Evolutionary conservation across 2,888 invertebrate species (phyloP).

Genomic region (Drosophila helvetica): DNA sequence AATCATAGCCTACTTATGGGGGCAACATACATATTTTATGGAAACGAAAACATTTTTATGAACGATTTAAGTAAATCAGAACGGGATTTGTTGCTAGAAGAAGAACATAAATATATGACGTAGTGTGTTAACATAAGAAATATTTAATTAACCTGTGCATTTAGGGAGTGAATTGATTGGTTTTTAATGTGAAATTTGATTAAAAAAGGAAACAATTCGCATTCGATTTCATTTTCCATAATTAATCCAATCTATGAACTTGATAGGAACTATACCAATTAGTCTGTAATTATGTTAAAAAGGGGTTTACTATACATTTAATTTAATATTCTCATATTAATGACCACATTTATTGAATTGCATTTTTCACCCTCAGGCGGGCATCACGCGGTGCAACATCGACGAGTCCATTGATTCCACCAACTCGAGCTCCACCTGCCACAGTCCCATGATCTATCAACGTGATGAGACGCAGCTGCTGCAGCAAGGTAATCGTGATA

Average conservation of each 20-base stretch:
- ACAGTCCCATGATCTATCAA: slow-evolving; percentile 83
- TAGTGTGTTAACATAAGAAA: neutral
- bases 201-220: neutral
- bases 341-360: neutral
- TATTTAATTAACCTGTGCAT: neutral
- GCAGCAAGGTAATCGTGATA: slow-evolving; percentile 69
- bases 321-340: neutral
- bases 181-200: neutral
- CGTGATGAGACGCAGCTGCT: slow-evolving; percentile 83
- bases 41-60: slow-evolving; percentile 1
- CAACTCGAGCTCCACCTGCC: slow-evolving; percentile 83
- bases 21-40: slow-evolving; percentile 1
- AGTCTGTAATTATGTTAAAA: neutral
- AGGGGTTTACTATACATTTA: neutral
- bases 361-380: slow-evolving; percentile 72
- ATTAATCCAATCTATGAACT: neutral
- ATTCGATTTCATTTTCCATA: neutral
- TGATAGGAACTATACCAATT: neutral
- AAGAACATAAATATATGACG: neutral
- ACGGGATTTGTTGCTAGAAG: neutral
- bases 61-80: neutral
- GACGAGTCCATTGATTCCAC: slow-evolving; percentile 84
- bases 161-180: neutral
- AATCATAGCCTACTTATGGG: slow-evolving; percentile 38
- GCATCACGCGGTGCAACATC: slow-evolving; percentile 84